A percentile compares a stretch with the other conserved stretches of the same genome.
phyloP scores from a whole-genome alignment of 2,888 invertebrate genomes.

The Tupiocoris notatus region DNA sequence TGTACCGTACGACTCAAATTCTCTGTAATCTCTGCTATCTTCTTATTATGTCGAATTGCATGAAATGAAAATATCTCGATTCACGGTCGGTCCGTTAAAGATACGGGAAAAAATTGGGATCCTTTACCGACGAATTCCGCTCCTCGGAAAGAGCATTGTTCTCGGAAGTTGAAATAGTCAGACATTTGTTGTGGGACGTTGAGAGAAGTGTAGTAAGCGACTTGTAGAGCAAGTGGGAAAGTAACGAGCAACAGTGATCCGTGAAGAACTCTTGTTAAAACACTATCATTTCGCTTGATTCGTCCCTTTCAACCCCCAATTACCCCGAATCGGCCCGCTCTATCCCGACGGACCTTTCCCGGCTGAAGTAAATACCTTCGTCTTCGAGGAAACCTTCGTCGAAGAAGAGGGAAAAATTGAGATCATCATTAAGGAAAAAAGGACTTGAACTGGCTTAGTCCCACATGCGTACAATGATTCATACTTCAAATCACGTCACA shows the following conservation, averaged over 20 bases:
- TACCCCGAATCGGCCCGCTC: constrained; percentile 27
- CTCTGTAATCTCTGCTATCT: too few relatives aligned
- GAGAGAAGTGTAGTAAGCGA: background rate
- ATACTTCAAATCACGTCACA: background rate
- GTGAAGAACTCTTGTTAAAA: constrained; percentile 43
- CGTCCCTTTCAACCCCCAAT: constrained; percentile 41
- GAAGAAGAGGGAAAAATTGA: background rate
- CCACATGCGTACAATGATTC: background rate
- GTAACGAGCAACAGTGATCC: constrained; percentile 42
- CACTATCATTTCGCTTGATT: constrained; percentile 44
- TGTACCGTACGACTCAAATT: too few relatives aligned
- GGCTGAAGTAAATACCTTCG: background rate
- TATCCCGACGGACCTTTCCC: background rate
- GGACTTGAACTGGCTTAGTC: background rate
- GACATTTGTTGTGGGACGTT: background rate
- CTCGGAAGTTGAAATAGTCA: background rate
- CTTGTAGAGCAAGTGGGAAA: background rate
- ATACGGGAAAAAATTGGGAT: background rate
- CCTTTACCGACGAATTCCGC: background rate
- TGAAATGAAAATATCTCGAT: too few relatives aligned
- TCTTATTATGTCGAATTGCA: too few relatives aligned
- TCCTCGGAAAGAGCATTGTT: background rate
- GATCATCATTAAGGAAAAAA: background rate
- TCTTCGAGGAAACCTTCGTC: background rate
- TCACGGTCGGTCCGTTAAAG: too few relatives aligned